phyloP scores from a whole-genome alignment of 2,888 invertebrate genomes.

The Timema cristinae region DNA sequence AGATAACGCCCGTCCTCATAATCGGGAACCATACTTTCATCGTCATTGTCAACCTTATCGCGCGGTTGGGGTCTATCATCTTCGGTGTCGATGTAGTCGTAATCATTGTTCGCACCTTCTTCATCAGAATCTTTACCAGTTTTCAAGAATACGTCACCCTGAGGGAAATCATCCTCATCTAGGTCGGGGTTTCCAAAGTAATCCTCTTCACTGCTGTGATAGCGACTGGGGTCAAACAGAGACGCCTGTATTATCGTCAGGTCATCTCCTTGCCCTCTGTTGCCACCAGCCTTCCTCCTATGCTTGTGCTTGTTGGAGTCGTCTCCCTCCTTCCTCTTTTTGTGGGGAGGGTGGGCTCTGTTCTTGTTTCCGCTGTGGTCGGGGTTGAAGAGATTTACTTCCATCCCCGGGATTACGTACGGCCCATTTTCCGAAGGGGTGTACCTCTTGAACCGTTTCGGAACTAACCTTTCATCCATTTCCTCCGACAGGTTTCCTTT shows the following conservation, averaged over 20 bases:
- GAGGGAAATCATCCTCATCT: background rate
- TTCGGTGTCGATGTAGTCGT: background rate
- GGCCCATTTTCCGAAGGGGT: constrained; percentile 9
- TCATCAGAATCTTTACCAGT: background rate
- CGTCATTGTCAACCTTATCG: background rate
- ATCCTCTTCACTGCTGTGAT: constrained; percentile 4
- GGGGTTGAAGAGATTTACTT: constrained; percentile 1
- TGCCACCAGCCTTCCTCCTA: background rate
- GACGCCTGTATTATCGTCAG: background rate
- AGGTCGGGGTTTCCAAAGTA: background rate
- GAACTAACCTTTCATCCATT: background rate
- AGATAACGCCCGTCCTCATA: background rate
- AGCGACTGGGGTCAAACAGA: background rate
- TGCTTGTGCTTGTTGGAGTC: background rate
- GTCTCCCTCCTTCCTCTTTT: background rate
- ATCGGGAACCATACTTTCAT: background rate
- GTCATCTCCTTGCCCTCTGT: background rate
- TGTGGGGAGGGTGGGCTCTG: background rate
- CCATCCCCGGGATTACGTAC: background rate
- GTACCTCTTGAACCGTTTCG: background rate
- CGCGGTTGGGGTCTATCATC: background rate
- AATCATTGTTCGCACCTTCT: background rate
- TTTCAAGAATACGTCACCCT: background rate
- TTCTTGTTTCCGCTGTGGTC: background rate
- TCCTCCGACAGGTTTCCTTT: background rate